phyloP scores from a whole-genome alignment of 2,113 vertebrate species.

The Eonycteris spelaea region DNA sequence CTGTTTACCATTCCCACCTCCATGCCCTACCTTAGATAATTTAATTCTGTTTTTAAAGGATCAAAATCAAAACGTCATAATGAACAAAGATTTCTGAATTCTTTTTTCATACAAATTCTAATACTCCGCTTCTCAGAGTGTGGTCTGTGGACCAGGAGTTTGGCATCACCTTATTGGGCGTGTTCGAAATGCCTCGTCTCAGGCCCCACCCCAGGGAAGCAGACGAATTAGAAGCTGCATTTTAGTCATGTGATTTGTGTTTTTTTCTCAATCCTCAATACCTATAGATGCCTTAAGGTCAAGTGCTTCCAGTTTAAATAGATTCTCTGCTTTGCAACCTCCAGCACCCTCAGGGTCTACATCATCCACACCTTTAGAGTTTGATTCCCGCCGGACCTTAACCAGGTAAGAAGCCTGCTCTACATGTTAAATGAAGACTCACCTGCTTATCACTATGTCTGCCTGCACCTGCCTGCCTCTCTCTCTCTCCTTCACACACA shows the following conservation, averaged over 20 bases:
- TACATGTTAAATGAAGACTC: background rate
- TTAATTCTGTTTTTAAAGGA: constrained; percentile 3
- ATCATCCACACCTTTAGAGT: constrained; percentile 85
- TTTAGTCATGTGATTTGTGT: constrained; percentile 39
- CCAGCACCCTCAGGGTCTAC: constrained; percentile 84
- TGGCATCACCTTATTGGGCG: background rate
- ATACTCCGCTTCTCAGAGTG: background rate
- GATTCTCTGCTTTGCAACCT: constrained; percentile 94
- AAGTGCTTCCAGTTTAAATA: constrained; percentile 92
- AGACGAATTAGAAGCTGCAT: background rate
- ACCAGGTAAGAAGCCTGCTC: constrained; percentile 85
- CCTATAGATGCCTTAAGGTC: constrained; percentile 89
- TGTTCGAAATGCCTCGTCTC: background rate
- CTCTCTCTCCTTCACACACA: background rate
- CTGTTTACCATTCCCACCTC: background rate
- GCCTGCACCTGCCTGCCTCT: background rate
- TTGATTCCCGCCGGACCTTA: constrained; percentile 90
- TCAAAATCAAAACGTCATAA: background rate
- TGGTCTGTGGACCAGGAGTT: background rate
- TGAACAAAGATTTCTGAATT: background rate
- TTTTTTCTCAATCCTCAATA: constrained; percentile 57
- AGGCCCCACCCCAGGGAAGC: background rate
- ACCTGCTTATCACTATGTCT: background rate
- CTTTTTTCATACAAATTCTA: background rate
- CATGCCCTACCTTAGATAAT: background rate